Evolutionary conservation across 2,888 invertebrate genomes (phyloP).

Genomic region (Autographa gamma): DNA sequence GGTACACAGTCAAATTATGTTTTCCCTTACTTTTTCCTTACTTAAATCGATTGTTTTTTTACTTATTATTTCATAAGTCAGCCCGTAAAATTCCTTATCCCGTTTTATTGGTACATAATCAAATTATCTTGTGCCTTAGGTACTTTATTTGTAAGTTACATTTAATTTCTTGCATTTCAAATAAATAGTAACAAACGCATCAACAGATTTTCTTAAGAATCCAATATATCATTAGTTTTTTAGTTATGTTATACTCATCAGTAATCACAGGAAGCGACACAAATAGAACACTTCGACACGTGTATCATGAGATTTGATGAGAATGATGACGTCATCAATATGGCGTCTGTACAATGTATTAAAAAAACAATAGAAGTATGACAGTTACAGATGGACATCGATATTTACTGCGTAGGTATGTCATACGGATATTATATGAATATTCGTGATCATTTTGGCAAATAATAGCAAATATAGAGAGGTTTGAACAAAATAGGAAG

Average conservation of each 20-base stretch:
- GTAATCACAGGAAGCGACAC: constrained; percentile 24
- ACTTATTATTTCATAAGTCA: too few species aligned
- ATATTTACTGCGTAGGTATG: too few species aligned
- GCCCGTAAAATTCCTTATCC: too few species aligned
- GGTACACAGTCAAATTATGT: too few species aligned
- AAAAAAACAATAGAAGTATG: background rate
- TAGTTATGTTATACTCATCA: constrained; percentile 9
- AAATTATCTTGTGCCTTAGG: too few species aligned
- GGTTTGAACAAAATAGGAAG: too few species aligned
- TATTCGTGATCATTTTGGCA: background rate
- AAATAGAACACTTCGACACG: constrained; percentile 29
- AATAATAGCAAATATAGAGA: background rate
- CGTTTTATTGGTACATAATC: too few species aligned
- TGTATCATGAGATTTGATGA: background rate
- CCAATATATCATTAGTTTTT: background rate
- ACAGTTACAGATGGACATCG: background rate
- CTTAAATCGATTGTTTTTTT: too few species aligned
- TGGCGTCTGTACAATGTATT: background rate
- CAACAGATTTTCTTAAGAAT: background rate
- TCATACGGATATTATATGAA: background rate
- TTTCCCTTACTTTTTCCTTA: too few species aligned
- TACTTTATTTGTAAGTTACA: background rate
- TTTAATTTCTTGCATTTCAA: background rate
- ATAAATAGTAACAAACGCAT: background rate
- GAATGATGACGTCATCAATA: background rate